phyloP scores from a whole-genome alignment of 2,113 vertebrate species.

The Pipra filicauda region DNA sequence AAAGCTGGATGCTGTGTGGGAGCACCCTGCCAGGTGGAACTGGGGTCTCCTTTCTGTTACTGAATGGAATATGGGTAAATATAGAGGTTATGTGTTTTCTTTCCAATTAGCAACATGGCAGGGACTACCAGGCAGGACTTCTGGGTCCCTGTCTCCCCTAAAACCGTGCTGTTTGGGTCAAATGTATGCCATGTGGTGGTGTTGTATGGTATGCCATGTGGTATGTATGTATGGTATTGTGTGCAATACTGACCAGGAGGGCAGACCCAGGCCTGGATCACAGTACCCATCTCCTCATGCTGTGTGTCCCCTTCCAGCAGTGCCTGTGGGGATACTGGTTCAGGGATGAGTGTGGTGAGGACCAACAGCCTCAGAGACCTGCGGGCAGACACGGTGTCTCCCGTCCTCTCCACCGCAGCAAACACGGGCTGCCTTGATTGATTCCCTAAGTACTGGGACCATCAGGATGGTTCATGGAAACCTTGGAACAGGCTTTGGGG shows the following conservation, averaged over 20 bases:
- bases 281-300: neutral
- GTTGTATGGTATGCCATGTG: accelerated
- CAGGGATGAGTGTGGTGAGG: accelerated
- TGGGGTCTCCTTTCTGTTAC: neutral
- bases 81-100: neutral
- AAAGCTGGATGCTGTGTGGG: neutral
- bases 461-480: neutral
- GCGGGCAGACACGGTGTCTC: accelerated
- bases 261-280: neutral
- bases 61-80: neutral
- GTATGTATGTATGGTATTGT: neutral
- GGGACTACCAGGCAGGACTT: neutral
- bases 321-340: accelerated
- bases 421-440: accelerated
- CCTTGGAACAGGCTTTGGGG: neutral
- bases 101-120: accelerated
- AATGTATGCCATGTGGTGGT: accelerated
- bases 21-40: neutral
- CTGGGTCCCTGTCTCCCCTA: neutral
- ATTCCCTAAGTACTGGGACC: neutral
- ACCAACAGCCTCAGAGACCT: neutral
- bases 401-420: neutral
- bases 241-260: accelerated
- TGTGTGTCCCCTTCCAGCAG: neutral
- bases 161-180: accelerated